These are phyloP conservation scores for Epinotia ramella DNA, from an alignment of 2,888 invertebrate species.

Conservation along the genomic window DNA sequence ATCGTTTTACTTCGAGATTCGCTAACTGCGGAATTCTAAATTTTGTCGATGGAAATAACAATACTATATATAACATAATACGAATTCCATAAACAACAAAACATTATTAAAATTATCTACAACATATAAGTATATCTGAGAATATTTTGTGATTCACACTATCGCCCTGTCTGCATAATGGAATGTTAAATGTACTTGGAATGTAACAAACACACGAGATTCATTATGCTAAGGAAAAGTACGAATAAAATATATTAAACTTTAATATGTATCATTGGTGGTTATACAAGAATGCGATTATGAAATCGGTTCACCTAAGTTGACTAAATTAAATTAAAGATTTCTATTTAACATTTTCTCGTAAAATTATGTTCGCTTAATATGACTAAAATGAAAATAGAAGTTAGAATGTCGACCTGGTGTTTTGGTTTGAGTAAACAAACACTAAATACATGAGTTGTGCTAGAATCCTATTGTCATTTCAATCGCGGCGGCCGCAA, in stretches of 20 bases:
- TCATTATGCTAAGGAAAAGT: constrained; percentile 34
- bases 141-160: constrained; percentile 49
- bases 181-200: constrained; percentile 41
- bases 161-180: constrained; percentile 34
- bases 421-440: constrained; percentile 44
- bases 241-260: constrained; percentile 42
- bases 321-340: constrained; percentile 41
- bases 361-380: constrained; percentile 22
- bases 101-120: constrained; percentile 33
- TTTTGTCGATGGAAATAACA: constrained; percentile 71
- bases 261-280: constrained; percentile 52
- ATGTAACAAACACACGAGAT: constrained; percentile 35
- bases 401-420: constrained; percentile 62
- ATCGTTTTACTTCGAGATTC: constrained; percentile 44
- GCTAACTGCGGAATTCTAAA: constrained; percentile 31
- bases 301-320: constrained; percentile 46
- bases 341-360: constrained; percentile 24
- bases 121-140: constrained; percentile 32
- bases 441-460: constrained; percentile 50
- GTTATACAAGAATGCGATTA: constrained; percentile 51
- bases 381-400: constrained; percentile 83
- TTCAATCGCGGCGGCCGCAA: constrained; percentile 63
- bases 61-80: constrained; percentile 79
- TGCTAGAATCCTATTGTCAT: constrained; percentile 81
- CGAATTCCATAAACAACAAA: constrained; percentile 71